A percentile compares a stretch with the other conserved stretches of the same genome.
Evolutionary conservation across 1,140 invertebrate genomes (phyloP).

Genomic region (Drosophila jambulina): DNA sequence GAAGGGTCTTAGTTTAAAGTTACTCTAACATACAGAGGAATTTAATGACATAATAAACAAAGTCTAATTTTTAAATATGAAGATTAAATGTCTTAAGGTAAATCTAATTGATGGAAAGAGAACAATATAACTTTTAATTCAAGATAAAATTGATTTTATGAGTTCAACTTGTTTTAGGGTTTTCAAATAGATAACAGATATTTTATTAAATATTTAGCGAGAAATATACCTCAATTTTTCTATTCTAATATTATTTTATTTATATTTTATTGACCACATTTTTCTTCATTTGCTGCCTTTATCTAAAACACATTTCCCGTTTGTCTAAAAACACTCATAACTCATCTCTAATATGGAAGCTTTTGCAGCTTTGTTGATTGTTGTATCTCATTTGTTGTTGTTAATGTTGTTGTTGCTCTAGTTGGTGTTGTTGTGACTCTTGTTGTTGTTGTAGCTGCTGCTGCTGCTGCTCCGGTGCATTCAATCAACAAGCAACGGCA

Average conservation of each 20-base stretch:
- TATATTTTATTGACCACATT: background rate
- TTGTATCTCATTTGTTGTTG: slow-evolving; percentile 36
- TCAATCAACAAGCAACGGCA: slow-evolving; percentile 78
- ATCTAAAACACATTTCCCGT: slow-evolving; percentile 17
- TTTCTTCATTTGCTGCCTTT: background rate
- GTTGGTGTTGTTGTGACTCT: background rate
- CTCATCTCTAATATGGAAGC: slow-evolving; percentile 40
- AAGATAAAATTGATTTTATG: background rate
- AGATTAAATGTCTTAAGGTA: background rate
- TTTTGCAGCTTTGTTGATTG: slow-evolving; percentile 30
- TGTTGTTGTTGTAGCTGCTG: slow-evolving; percentile 19
- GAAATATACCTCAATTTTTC: background rate
- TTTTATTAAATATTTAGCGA: background rate
- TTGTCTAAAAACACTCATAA: slow-evolving; percentile 30
- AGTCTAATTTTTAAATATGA: too few relatives aligned
- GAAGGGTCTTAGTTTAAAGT: background rate
- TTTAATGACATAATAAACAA: too few relatives aligned
- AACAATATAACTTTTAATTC: background rate
- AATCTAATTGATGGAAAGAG: background rate
- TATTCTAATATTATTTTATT: background rate
- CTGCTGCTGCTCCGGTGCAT: slow-evolving; percentile 47
- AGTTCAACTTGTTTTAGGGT: too few relatives aligned
- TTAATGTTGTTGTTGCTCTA: background rate
- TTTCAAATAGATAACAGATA: background rate
- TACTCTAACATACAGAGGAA: background rate